phyloP scores from a whole-genome alignment of 30 jellyfish, hydroid and myxozoan species.

The Hydractinia echinata region DNA sequence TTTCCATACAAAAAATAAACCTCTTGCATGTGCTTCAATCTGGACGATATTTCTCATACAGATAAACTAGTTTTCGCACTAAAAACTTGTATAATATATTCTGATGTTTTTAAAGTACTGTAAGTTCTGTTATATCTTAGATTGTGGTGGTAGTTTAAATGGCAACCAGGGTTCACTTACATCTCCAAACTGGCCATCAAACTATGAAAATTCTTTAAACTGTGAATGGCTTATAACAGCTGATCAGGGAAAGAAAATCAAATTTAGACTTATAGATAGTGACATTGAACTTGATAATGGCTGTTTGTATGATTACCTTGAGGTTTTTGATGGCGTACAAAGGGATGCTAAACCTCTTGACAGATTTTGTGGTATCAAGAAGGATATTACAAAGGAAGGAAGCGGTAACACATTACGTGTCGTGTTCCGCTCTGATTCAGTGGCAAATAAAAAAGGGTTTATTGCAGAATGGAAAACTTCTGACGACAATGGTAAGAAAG shows the following conservation, averaged over 20 bases:
- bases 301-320: slow-evolving; percentile 52
- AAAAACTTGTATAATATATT: too few species aligned
- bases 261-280: slow-evolving; percentile 12
- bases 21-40: too few species aligned
- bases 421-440: slow-evolving; percentile 10
- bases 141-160: slow-evolving; percentile 53
- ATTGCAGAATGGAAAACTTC: background rate
- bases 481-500: too few species aligned
- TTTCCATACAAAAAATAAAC: too few species aligned
- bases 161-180: slow-evolving; percentile 46
- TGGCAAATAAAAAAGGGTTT: slow-evolving; percentile 2
- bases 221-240: slow-evolving; percentile 47
- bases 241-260: slow-evolving; percentile 22
- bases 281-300: slow-evolving; percentile 25
- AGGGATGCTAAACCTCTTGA: slow-evolving; percentile 34
- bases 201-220: slow-evolving; percentile 30
- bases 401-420: slow-evolving; percentile 3
- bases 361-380: slow-evolving; percentile 26
- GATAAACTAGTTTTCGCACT: too few species aligned
- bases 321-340: slow-evolving; percentile 45
- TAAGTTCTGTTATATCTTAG: slow-evolving; percentile 21
- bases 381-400: background rate
- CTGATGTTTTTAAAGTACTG: too few species aligned
- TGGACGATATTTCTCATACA: too few species aligned
- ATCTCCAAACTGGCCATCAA: slow-evolving; percentile 63